These are phyloP conservation scores for Glossosoma conforme DNA, from an alignment of 1,140 invertebrate species.

Conservation along the genomic window DNA sequence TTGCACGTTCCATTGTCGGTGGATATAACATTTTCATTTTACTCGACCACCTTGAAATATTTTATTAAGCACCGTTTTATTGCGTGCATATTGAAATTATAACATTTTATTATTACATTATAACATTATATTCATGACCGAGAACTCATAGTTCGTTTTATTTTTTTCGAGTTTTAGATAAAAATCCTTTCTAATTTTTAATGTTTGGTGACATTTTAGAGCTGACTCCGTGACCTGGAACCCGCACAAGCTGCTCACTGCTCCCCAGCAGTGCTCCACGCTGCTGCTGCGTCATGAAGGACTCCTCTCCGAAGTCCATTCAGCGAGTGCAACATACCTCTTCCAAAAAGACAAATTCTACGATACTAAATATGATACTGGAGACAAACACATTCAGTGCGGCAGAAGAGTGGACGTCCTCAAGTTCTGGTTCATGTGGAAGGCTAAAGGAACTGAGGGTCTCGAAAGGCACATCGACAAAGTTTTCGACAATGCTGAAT, in stretches of 20 bases:
- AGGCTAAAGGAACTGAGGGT: constrained; percentile 82
- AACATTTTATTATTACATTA: no score
- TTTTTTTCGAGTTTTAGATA: background rate
- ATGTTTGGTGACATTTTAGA: constrained; percentile 48
- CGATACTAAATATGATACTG: constrained; percentile 84
- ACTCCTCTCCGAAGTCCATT: constrained; percentile 59
- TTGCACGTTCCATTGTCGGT: no score
- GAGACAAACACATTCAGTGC: constrained; percentile 90
- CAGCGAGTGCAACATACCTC: constrained; percentile 78
- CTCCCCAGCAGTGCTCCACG: constrained; percentile 85
- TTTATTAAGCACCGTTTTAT: no score
- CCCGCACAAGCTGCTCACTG: constrained; percentile 85
- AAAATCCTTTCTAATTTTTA: constrained; percentile 7
- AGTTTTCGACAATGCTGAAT: constrained; percentile 68
- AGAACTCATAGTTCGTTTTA: background rate
- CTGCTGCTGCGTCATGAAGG: constrained; percentile 70
- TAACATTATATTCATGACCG: no score
- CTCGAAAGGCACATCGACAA: constrained; percentile 76
- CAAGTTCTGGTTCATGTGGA: constrained; percentile 98
- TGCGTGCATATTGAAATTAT: no score
- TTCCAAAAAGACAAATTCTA: constrained; percentile 98
- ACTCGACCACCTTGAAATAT: no score
- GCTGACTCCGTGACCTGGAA: constrained; percentile 94
- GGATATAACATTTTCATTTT: no score
- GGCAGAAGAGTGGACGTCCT: constrained; percentile 91